These are phyloP conservation scores for Imbricaverruca yamaguchii DNA, from an alignment of 2,888 invertebrate species.

Conservation along the genomic window DNA sequence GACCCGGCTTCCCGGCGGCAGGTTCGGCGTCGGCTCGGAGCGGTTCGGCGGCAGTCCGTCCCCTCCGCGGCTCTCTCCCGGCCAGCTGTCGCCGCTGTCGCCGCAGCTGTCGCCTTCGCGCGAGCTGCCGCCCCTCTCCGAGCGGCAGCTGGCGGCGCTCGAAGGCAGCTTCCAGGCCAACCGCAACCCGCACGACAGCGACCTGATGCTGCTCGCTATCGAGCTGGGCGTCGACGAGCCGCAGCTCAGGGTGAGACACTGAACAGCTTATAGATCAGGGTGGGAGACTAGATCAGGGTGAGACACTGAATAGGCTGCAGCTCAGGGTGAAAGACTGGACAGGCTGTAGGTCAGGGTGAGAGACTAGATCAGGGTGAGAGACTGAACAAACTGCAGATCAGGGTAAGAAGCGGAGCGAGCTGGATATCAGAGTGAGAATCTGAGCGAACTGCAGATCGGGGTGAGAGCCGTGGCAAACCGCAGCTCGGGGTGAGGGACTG, in stretches of 20 bases:
- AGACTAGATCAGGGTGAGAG: no score
- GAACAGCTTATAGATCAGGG: no score
- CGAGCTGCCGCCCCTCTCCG: conserved; percentile 8
- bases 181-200: conserved; percentile 2
- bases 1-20: not conserved
- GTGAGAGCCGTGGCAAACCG: no score
- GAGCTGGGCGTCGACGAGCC: not conserved
- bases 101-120: not conserved
- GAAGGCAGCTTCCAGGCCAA: not conserved
- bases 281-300: not conserved
- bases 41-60: not conserved
- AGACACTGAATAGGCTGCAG: no score
- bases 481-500: no score
- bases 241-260: not conserved
- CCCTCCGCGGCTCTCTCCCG: not conserved
- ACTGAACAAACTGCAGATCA: no score
- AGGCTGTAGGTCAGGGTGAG: no score
- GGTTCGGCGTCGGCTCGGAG: not conserved
- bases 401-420: no score
- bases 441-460: no score
- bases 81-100: not conserved
- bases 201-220: not conserved
- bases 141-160: not conserved
- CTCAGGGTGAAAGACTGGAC: no score
- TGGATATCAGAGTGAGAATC: no score